A percentile compares a stretch with the other conserved stretches of the same genome.
These are phyloP conservation scores for Euphydryas editha DNA, from an alignment of 2,888 invertebrate species.

Conservation along the genomic window DNA sequence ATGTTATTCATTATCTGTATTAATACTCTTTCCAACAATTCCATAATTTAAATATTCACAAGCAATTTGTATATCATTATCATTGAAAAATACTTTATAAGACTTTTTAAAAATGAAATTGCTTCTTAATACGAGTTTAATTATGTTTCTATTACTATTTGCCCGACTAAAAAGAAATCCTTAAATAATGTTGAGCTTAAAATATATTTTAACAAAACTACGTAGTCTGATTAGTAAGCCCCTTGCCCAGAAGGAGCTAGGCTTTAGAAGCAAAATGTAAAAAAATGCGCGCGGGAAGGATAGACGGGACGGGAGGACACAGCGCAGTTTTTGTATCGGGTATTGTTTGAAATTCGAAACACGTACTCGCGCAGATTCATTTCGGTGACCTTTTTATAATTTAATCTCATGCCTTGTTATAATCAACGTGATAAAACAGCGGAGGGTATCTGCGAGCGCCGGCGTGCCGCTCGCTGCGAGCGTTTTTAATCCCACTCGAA, in stretches of 20 bases:
- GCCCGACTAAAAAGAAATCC: too few relatives aligned
- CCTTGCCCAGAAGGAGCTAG: background rate
- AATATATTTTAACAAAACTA: background rate
- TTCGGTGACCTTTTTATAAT: slow-evolving; percentile 64
- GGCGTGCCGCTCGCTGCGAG: slow-evolving; percentile 41
- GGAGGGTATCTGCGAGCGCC: background rate
- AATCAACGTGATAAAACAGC: slow-evolving; percentile 57
- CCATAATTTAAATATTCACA: too few relatives aligned
- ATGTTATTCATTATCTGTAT: too few relatives aligned
- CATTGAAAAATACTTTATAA: too few relatives aligned
- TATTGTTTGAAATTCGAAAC: slow-evolving; percentile 47
- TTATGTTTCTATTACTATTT: background rate
- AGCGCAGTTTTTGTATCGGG: slow-evolving; percentile 13
- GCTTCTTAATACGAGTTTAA: too few relatives aligned
- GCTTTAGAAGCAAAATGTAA: background rate
- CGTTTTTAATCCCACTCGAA: slow-evolving; percentile 29
- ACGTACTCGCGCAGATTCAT: slow-evolving; percentile 59
- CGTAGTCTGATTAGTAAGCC: background rate
- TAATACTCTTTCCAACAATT: too few relatives aligned
- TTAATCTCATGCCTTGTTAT: slow-evolving; percentile 64
- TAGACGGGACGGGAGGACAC: too few relatives aligned
- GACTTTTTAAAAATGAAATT: too few relatives aligned
- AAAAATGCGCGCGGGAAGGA: background rate
- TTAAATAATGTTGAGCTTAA: background rate
- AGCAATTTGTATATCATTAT: too few relatives aligned